Base-by-base conservation (phyloP, 1,140 invertebrate species). In the Drosophila dunni region DNA sequence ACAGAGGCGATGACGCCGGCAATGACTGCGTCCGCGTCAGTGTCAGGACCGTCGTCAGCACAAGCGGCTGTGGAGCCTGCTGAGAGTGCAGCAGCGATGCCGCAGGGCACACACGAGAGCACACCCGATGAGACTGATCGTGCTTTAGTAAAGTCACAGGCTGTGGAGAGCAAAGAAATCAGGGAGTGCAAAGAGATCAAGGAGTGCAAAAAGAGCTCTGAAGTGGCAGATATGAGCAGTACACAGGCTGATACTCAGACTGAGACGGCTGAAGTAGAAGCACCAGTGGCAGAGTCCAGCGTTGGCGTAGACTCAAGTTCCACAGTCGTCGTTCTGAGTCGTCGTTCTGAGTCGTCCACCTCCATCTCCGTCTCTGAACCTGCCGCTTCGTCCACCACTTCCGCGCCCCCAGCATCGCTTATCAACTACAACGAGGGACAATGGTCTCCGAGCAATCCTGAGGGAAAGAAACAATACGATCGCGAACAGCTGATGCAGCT, bases 401-500 rank as follows among this genome's bases (percentile, higher is more conserved):
- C 29, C 7, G 7, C 42, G 34, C 17, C 48, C 50, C n/a, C 3
- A n/a, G 5, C 66, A 34, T 76, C 81, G 7, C 33, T 80, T 4
- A 92, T 92, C 7, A 84, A 75, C 46, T 95, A 95, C 65, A 93
- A 92, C 61, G 93, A 94, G 7, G 96, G 96, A 84, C 97, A 98
- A 93, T 98, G 97, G 97, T 96, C 96, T 72, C 97, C 97, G 7
- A 85, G 95, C 13, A 97, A 98, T 92, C 95, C 94, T 10, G 94
- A 94, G 78, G 97, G 97, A 0, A 97, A 96, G 90, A 98, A 96
- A 90, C 94, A 94, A 36, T 98, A 98, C 92, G 95, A 96, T 67
- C 93, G 96, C 50, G 95, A 97, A 7, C 96, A 98, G 78, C 93
- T 98, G 1, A 93, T 97, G 78, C 94, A 95, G 75, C 93, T 98